phyloP scores from a whole-genome alignment of 1,140 invertebrate genomes.

The Brachionus manjavacas region DNA sequence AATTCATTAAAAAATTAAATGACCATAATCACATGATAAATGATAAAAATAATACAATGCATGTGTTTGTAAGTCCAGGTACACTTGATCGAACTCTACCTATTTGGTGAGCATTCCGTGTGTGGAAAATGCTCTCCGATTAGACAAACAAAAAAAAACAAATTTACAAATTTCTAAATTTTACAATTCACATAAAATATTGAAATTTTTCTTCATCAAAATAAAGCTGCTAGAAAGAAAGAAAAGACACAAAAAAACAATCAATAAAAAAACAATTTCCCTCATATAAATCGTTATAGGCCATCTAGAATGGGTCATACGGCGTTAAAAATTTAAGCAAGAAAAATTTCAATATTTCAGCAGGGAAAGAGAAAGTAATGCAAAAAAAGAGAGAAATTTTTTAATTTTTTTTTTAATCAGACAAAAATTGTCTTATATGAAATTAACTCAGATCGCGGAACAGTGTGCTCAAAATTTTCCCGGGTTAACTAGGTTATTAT shows the following conservation, averaged over 20 bases:
- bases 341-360: not conserved
- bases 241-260: not conserved
- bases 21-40: not conserved
- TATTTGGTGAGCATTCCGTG: not conserved
- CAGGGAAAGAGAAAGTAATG: not conserved
- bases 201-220: conserved; percentile 18
- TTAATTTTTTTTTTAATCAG: not conserved
- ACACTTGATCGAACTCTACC: not conserved
- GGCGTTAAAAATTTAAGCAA: not conserved
- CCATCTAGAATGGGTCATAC: not conserved
- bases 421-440: not conserved
- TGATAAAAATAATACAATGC: not conserved
- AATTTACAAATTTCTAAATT: conserved; percentile 22
- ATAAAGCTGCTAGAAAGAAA: not conserved
- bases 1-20: conserved; percentile 19
- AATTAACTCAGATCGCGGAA: conserved; percentile 20
- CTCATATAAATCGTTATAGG: not conserved
- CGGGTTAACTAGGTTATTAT: conserved; percentile 17
- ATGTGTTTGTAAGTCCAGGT: not conserved
- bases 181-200: conserved; percentile 13
- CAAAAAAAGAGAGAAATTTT: not conserved
- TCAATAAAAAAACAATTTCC: not conserved
- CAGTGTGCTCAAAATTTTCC: conserved; percentile 10
- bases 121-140: not conserved
- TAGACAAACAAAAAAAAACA: not conserved